Evolutionary conservation across 1,140 invertebrate genomes (phyloP).

Genomic region (Bombyx mandarina): DNA sequence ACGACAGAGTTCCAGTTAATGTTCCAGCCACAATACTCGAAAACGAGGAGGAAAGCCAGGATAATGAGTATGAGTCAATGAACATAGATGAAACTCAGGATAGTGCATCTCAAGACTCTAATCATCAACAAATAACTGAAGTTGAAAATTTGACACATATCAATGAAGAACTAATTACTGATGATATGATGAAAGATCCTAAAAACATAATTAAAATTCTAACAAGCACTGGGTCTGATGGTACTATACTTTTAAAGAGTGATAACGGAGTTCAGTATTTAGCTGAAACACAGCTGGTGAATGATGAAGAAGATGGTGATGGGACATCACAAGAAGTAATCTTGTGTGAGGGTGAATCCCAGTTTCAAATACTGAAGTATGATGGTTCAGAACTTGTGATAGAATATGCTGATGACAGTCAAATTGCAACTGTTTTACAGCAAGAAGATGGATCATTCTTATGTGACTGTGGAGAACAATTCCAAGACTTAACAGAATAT

Average conservation of each 20-base stretch:
- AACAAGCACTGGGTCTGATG: constrained; percentile 32
- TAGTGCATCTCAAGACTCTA: constrained; percentile 25
- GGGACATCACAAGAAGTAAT: constrained; percentile 51
- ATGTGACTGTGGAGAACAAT: constrained; percentile 64
- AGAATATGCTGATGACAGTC: constrained; percentile 55
- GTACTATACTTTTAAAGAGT: constrained; percentile 45
- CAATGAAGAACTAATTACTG: constrained; percentile 9
- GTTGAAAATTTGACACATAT: constrained; percentile 14
- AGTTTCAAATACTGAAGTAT: constrained; percentile 59
- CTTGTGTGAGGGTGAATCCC: constrained; percentile 58
- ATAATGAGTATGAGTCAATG: constrained; percentile 27
- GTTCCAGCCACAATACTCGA: constrained; percentile 56
- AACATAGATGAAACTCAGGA: constrained; percentile 30
- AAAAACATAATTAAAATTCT: constrained; percentile 55
- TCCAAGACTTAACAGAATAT: constrained; percentile 50
- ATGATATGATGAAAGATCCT: constrained; percentile 18
- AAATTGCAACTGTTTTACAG: constrained; percentile 55
- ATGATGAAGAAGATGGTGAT: constrained; percentile 32
- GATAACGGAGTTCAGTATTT: constrained; percentile 42
- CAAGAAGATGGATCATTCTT: constrained; percentile 61
- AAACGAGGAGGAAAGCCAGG: constrained; percentile 52
- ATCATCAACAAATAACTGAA: constrained; percentile 19
- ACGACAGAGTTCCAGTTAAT: constrained; percentile 40
- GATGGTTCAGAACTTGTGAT: constrained; percentile 60
- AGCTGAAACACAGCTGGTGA: constrained; percentile 29